phyloP scores from a whole-genome alignment of 2,888 invertebrate genomes.

The Netelia fuscicornis region DNA sequence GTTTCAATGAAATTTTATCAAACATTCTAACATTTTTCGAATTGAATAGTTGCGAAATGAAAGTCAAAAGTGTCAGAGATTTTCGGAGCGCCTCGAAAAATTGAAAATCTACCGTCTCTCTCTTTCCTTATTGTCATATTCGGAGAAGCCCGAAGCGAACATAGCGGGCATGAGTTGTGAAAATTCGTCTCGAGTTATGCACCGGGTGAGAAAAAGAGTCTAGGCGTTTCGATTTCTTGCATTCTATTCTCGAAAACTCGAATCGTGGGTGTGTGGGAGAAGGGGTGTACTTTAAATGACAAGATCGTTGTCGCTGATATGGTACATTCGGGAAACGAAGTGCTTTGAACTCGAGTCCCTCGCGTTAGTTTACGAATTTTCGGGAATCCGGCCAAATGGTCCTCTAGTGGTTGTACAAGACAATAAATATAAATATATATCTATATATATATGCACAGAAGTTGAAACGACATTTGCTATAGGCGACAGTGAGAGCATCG shows the following conservation, averaged over 20 bases:
- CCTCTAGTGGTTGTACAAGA: constrained; percentile 20
- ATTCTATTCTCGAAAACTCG: constrained; percentile 38
- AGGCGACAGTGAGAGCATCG: constrained; percentile 39
- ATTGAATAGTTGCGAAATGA: background rate
- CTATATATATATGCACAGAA: constrained; percentile 8
- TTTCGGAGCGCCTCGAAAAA: constrained; percentile 54
- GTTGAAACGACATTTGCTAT: constrained; percentile 21
- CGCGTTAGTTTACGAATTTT: constrained; percentile 43
- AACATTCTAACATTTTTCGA: too few species aligned
- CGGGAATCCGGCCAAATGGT: constrained; percentile 64
- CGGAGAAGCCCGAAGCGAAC: background rate
- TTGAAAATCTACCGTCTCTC: constrained; percentile 15
- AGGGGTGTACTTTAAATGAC: constrained; percentile 64
- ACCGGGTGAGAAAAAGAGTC: constrained; percentile 2
- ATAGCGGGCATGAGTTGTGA: background rate
- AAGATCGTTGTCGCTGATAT: constrained; percentile 63
- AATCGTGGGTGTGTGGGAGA: constrained; percentile 32
- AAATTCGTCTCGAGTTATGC: too few species aligned
- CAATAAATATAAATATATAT: constrained; percentile 22
- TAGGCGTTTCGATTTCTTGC: constrained; percentile 7
- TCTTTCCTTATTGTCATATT: background rate
- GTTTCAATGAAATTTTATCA: too few species aligned
- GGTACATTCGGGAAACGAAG: constrained; percentile 22
- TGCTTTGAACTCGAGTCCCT: constrained; percentile 28
- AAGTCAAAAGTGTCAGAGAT: constrained; percentile 28